Percentiles rank a stretch among this genome's conserved stretches.
Evolutionary conservation across 1,140 invertebrate species (phyloP).

Genomic region (Drosophila sturtevanti): DNA sequence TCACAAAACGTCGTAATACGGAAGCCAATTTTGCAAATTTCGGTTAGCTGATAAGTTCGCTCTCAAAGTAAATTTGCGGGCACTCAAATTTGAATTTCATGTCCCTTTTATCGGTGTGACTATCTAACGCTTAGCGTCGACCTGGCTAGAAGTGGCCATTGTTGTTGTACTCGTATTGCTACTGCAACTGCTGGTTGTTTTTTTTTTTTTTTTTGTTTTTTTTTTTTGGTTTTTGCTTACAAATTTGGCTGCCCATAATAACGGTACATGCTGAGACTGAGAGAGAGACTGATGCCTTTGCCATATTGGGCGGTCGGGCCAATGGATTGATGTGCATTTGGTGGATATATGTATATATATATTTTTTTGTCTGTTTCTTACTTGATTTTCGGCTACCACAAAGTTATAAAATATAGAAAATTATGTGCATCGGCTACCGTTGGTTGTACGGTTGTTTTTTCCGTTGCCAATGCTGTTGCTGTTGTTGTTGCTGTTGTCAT

Average conservation of each 20-base stretch:
- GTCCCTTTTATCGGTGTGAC: constrained; percentile 81
- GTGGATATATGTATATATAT: constrained; percentile 35
- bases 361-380: constrained; percentile 19
- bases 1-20: constrained; percentile 81
- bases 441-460: background rate
- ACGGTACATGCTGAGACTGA: constrained; percentile 58
- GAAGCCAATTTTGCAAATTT: constrained; percentile 75
- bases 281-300: constrained; percentile 26
- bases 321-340: constrained; percentile 72
- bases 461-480: constrained; percentile 27
- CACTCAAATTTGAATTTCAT: constrained; percentile 82
- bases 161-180: constrained; percentile 21
- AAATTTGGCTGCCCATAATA: constrained; percentile 74
- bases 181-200: constrained; percentile 12
- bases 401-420: constrained; percentile 79
- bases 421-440: constrained; percentile 71
- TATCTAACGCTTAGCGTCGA: constrained; percentile 62
- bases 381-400: constrained; percentile 45
- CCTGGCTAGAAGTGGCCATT: constrained; percentile 55
- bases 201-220: constrained; percentile 28
- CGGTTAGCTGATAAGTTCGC: constrained; percentile 65
- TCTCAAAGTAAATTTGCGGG: constrained; percentile 58
- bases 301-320: constrained; percentile 67
- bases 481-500: constrained; percentile 54
- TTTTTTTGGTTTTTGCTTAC: constrained; percentile 51